A percentile compares a stretch with the other conserved stretches of the same genome.
phyloP scores from a whole-genome alignment of 2,888 invertebrate species.

The Polyommatus iphigenia region DNA sequence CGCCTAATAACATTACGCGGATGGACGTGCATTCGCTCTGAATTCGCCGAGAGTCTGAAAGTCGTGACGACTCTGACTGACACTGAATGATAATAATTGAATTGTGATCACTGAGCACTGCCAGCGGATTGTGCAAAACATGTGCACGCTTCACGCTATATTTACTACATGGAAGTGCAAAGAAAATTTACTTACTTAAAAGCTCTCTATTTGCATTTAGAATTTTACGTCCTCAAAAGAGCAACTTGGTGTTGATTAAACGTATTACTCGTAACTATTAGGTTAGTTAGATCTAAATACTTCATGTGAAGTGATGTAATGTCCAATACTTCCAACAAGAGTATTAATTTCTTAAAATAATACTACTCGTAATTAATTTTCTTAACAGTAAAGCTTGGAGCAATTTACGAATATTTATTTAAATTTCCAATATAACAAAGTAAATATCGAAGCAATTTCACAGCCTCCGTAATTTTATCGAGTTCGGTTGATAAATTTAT shows the following conservation, averaged over 20 bases:
- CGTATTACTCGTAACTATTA: not conserved
- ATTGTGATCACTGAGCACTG: conserved; percentile 9
- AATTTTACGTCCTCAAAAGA: not conserved
- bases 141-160: conserved; percentile 20
- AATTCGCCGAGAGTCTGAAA: conserved; percentile 23
- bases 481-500: conserved; percentile 11
- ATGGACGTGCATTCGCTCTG: conserved; percentile 16
- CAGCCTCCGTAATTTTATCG: not conserved
- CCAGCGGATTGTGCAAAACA: conserved; percentile 10
- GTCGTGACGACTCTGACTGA: conserved; percentile 21
- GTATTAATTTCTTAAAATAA: not conserved
- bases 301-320: not conserved
- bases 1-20: conserved; percentile 21
- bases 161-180: conserved; percentile 12
- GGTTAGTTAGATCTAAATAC: not conserved
- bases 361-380: not conserved
- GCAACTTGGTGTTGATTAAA: not conserved
- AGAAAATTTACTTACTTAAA: conserved; percentile 1
- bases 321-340: too few species aligned
- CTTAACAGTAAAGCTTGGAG: not conserved
- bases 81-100: conserved; percentile 30
- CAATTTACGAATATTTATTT: not conserved
- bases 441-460: not conserved
- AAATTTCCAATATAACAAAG: not conserved
- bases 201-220: not conserved